Evolutionary conservation across 64 coral and sea anemone genomes (phyloP).

Genomic region (Actinia equina): DNA sequence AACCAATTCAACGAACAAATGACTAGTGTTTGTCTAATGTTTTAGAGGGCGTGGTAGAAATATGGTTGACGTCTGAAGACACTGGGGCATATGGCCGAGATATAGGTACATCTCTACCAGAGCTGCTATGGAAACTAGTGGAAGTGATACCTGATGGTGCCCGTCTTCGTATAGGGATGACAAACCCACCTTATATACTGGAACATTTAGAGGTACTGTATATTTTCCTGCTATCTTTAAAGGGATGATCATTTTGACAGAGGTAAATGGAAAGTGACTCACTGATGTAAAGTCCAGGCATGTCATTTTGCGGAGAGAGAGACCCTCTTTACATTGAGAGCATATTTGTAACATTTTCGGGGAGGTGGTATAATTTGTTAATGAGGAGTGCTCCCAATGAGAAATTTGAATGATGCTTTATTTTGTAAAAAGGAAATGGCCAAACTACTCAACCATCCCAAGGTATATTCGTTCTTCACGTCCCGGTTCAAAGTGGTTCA

Average conservation of each 20-base stretch:
- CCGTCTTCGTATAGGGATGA: slow-evolving; percentile 91
- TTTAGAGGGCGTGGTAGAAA: slow-evolving; percentile 97
- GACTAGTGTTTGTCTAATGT: not conserved
- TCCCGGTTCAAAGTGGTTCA: slow-evolving; percentile 93
- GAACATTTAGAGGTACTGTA: slow-evolving; percentile 87
- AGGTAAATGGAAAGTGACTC: no score
- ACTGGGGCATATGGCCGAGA: slow-evolving; percentile 96
- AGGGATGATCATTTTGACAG: no score
- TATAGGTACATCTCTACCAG: slow-evolving; percentile 82
- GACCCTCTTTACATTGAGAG: no score
- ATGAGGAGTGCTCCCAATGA: not conserved
- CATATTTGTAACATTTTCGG: no score
- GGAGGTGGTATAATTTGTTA: no score
- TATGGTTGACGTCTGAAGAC: slow-evolving; percentile 98
- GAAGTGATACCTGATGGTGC: slow-evolving; percentile 96
- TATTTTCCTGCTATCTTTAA: not conserved
- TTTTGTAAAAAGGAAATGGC: slow-evolving; percentile 81
- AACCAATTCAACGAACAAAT: not conserved
- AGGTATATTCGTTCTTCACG: slow-evolving; percentile 93
- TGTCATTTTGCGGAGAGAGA: no score
- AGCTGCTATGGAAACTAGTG: slow-evolving; percentile 93
- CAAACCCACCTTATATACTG: slow-evolving; percentile 96
- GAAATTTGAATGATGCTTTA: not conserved
- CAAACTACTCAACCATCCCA: slow-evolving; percentile 82
- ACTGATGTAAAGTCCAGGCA: no score